Conservation (phyloP, 2,113 vertebrate species). For the Percina caprodes region DNA sequence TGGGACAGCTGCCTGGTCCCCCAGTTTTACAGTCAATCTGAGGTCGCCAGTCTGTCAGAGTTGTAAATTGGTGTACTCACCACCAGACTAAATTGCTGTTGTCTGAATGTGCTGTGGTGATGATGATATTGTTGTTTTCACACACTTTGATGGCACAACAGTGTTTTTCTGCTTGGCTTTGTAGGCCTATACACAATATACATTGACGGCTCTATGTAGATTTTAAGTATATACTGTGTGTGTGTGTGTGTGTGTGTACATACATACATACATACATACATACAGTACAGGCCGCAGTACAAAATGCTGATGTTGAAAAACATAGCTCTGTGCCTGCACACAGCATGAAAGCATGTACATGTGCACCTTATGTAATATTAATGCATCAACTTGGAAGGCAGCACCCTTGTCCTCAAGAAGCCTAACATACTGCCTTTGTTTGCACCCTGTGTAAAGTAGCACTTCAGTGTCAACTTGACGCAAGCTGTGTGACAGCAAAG, state of each 20-base stretch:
- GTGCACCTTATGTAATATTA: conserved; percentile 50
- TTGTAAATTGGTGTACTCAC: conserved; percentile 46
- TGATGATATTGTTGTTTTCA: conserved; percentile 17
- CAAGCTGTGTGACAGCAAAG: conserved; percentile 41
- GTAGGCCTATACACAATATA: background rate
- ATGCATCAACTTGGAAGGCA: conserved; percentile 51
- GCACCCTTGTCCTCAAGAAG: conserved; percentile 28
- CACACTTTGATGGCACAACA: background rate
- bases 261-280: no score
- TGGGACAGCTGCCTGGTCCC: conserved; percentile 59
- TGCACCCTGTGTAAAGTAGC: conserved; percentile 35
- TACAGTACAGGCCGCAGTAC: no score
- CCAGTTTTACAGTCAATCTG: conserved; percentile 52
- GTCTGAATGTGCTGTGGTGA: background rate
- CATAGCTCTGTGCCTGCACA: background rate
- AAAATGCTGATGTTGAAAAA: conserved; percentile 58
- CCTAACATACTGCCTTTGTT: conserved; percentile 28
- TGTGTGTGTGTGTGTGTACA: no score
- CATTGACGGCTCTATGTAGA: background rate
- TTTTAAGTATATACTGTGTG: background rate
- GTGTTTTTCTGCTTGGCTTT: background rate
- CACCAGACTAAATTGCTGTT: conserved; percentile 24
- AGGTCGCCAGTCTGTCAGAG: conserved; percentile 48
- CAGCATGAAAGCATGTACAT: conserved; percentile 13
- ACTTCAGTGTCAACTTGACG: conserved; percentile 35